phyloP scores from a whole-genome alignment of 2,888 invertebrate genomes.

The Philhelius pedissequus region DNA sequence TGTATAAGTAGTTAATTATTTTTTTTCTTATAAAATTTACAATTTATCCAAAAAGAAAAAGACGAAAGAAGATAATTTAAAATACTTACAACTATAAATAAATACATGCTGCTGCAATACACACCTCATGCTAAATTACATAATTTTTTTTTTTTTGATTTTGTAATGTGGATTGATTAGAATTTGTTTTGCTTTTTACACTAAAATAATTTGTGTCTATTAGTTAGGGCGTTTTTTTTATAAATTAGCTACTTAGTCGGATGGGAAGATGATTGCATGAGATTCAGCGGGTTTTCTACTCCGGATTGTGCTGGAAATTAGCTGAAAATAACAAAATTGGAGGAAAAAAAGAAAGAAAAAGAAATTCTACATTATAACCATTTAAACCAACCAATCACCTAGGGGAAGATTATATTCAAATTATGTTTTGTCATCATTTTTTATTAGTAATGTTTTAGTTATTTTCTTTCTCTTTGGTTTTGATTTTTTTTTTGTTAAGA shows the following conservation, averaged over 20 bases:
- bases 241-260: slow-evolving; percentile 63
- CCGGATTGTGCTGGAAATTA: slow-evolving; percentile 68
- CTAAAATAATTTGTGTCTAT: slow-evolving; percentile 32
- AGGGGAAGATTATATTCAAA: slow-evolving; percentile 35
- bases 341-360: slow-evolving; percentile 58
- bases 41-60: neutral
- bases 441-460: neutral
- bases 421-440: neutral
- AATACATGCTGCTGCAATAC: slow-evolving; percentile 54
- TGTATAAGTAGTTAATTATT: too few species aligned
- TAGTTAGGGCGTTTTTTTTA: slow-evolving; percentile 17
- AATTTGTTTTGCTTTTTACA: slow-evolving; percentile 23
- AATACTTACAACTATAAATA: slow-evolving; percentile 58
- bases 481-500: slow-evolving; percentile 14
- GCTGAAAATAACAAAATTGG: slow-evolving; percentile 69
- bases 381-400: slow-evolving; percentile 62
- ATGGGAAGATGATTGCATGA: slow-evolving; percentile 67
- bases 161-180: neutral
- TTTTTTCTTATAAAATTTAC: too few species aligned
- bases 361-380: slow-evolving; percentile 59
- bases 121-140: slow-evolving; percentile 59
- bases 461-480: neutral
- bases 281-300: slow-evolving; percentile 68
- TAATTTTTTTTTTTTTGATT: slow-evolving; percentile 2
- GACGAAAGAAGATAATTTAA: neutral